Evolutionary conservation across 2,113 vertebrate species (phyloP).

Genomic region (Sylvilagus bachmani): DNA sequence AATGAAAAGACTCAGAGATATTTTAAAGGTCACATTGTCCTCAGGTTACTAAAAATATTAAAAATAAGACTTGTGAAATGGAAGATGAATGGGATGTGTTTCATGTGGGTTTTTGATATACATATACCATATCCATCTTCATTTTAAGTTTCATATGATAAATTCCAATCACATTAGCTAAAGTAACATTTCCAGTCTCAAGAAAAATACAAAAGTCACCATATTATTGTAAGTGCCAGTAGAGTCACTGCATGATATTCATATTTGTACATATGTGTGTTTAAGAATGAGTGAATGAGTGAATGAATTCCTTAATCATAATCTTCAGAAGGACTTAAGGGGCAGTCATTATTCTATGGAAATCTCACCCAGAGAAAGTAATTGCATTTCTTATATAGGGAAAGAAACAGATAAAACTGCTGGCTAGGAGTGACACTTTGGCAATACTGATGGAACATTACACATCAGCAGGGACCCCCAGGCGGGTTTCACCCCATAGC

Average conservation of each 20-base stretch:
- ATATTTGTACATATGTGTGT: background rate
- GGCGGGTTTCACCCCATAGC: conserved; percentile 55
- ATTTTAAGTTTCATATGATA: background rate
- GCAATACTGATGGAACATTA: conserved; percentile 64
- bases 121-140: background rate
- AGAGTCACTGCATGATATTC: background rate
- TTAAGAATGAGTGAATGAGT: conserved; percentile 14
- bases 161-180: background rate
- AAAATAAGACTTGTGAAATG: background rate
- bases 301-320: conserved; percentile 46
- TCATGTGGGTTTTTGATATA: background rate
- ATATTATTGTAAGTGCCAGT: background rate
- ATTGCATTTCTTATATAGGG: conserved; percentile 36
- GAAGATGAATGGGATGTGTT: background rate
- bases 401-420: conserved; percentile 60
- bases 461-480: conserved; percentile 60
- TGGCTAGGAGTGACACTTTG: conserved; percentile 54
- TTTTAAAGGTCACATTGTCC: background rate
- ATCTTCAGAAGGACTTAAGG: conserved; percentile 19
- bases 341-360: conserved; percentile 7
- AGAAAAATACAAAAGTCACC: background rate
- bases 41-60: background rate
- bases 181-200: background rate
- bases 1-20: background rate
- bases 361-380: conserved; percentile 47